Base-by-base conservation (phyloP, 2,113 vertebrate species). In the Eidolon helvum region DNA sequence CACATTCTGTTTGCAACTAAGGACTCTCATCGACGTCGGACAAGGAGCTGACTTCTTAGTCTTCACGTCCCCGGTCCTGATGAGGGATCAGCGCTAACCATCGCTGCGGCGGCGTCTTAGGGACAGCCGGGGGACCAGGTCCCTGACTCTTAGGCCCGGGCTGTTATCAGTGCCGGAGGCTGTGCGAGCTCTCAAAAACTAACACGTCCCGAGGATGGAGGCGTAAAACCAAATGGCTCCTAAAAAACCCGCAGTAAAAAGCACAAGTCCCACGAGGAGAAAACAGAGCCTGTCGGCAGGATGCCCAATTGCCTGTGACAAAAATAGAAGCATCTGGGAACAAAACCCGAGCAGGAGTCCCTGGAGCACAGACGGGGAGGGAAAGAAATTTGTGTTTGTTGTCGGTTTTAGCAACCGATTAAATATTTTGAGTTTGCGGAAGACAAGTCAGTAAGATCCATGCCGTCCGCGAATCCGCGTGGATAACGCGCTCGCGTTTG, bases 131-230 rank as follows among this genome's bases (percentile, higher is more conserved):
- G 68, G 28, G 45, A 3, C 1, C 4, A 6, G 28, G 45, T 26
- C 28, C 89, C 77, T 30, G 75, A 19, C 28, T n/a, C 7, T 24
- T 14, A 69, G 88, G 48, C 61, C 38, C 26, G 0, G 53, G 7
- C 5, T 22, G 18, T 40, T 10, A 0, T 28, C 40, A 7, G 14
- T 4, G 45, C 18, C 45, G 0, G 5, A 0, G 7, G 24, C 33
- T 19, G 48, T 24, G 19, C 15, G 2, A 38, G 48, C 28, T 5
- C 24, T 33, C 45, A 18, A 30, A 66, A 22, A 7, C 14, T 45
- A 35, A 30, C 19, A 16, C 7, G n/a, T 4, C 1, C 45, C 9
- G 22, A 22, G 30, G 22, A 7, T 1, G 1, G 33, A n/a, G n/a
- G n/a, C 15, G 18, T 5, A 16, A 21, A 26, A 28, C 38, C 21